Conservation (phyloP, 2,113 vertebrate genomes). For the Crotalus helleri region DNA sequence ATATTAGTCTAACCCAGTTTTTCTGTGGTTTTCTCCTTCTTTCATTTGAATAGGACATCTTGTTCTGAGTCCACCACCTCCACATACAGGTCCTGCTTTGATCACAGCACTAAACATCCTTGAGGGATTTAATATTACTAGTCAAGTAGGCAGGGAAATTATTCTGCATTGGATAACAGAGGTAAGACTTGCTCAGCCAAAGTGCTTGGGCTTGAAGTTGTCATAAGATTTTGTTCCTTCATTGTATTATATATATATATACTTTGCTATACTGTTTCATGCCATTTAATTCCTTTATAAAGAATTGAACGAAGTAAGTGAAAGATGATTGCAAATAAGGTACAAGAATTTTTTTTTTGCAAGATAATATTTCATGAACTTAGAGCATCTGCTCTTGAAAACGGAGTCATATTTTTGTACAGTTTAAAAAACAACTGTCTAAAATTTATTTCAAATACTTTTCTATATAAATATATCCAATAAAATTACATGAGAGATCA, state of each 20-base stretch:
- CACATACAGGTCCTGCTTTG: conserved; percentile 87
- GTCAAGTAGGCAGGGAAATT: conserved; percentile 74
- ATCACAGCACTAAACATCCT: conserved; percentile 93
- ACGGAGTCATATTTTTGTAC: not conserved
- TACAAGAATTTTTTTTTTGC: not conserved
- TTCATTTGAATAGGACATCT: conserved; percentile 78
- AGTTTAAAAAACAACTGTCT: not conserved
- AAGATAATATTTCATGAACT: not conserved
- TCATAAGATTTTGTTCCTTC: not conserved
- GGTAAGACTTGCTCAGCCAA: conserved; percentile 68
- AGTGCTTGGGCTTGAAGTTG: not conserved
- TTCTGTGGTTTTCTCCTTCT: conserved; percentile 18
- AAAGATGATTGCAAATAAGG: not conserved
- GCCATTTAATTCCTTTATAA: not conserved
- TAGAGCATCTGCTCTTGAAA: not conserved
- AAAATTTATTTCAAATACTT: not conserved
- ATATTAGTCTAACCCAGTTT: not conserved
- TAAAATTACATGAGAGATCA: not conserved
- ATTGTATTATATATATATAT: not conserved
- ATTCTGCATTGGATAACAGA: conserved; percentile 90
- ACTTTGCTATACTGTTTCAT: not conserved
- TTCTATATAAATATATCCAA: not conserved
- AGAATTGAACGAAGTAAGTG: not conserved
- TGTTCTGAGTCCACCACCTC: conserved; percentile 84
- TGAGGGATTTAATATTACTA: conserved; percentile 91